Percentiles rank a stretch among this genome's conserved stretches.
phyloP scores from a whole-genome alignment of 2,113 vertebrate species.

The Saguinus imperator region DNA sequence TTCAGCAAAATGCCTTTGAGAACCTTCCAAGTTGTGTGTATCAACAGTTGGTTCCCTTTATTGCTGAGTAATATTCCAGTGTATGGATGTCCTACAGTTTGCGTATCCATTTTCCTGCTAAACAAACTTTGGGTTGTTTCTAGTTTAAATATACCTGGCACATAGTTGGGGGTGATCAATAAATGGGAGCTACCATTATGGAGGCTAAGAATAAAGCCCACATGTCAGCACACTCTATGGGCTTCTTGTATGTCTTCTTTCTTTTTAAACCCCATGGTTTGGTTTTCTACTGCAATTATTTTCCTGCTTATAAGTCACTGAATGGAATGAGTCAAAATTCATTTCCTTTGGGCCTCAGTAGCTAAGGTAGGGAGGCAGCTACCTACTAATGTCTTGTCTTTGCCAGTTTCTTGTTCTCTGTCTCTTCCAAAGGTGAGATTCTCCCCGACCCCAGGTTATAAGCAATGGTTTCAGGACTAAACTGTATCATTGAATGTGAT shows the following conservation, averaged over 20 bases:
- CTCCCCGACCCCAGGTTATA: neutral
- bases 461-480: neutral
- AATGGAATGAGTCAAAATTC: neutral
- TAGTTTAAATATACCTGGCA: neutral
- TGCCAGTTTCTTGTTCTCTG: neutral
- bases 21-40: neutral
- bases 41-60: neutral
- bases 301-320: neutral
- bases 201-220: neutral
- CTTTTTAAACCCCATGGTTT: neutral
- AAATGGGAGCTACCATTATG: neutral
- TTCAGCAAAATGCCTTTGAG: neutral
- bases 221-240: neutral
- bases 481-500: neutral
- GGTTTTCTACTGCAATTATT: neutral
- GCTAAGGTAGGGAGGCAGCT: neutral
- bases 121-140: neutral
- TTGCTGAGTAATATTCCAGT: neutral
- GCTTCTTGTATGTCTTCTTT: neutral
- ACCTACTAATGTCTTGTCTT: neutral
- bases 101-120: neutral
- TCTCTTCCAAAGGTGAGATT: neutral
- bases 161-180: neutral
- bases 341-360: neutral
- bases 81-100: neutral